Percentiles rank a stretch among this genome's conserved stretches.
These are phyloP conservation scores for Hystrix cristata DNA, from an alignment of 2,113 vertebrate genomes.

Conservation along the genomic window DNA sequence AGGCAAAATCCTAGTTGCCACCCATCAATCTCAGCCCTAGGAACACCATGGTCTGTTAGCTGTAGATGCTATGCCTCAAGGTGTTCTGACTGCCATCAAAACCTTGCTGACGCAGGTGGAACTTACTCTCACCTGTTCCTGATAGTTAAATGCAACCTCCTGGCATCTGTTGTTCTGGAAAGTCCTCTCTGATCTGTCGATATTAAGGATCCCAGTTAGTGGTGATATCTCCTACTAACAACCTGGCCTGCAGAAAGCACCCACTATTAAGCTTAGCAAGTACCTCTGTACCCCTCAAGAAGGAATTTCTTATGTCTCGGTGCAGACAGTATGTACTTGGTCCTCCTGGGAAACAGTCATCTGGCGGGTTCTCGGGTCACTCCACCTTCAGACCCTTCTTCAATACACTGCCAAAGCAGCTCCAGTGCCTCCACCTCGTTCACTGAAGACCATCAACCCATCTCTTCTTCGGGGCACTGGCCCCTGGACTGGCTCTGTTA, in stretches of 20 bases:
- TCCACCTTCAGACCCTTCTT: background rate
- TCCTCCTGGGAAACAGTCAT: background rate
- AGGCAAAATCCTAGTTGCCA: background rate
- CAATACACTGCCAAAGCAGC: no score
- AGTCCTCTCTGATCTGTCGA: background rate
- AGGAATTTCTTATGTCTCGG: background rate
- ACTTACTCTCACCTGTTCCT: no score
- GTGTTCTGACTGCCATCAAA: background rate
- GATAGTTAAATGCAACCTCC: background rate
- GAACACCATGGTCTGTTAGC: background rate
- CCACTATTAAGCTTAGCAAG: background rate
- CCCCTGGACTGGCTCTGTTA: accelerated
- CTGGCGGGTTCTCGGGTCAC: background rate
- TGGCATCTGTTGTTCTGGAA: background rate
- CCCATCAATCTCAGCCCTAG: background rate
- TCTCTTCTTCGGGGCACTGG: background rate
- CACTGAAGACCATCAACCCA: accelerated
- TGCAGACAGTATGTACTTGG: background rate
- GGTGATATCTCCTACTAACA: background rate
- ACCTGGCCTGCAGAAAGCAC: background rate
- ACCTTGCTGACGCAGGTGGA: background rate
- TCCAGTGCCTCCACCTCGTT: background rate
- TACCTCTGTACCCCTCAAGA: accelerated
- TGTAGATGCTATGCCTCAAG: background rate
- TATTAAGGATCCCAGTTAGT: background rate